Evolutionary conservation across 1,140 invertebrate species (phyloP).

Genomic region (Tribolium madens): DNA sequence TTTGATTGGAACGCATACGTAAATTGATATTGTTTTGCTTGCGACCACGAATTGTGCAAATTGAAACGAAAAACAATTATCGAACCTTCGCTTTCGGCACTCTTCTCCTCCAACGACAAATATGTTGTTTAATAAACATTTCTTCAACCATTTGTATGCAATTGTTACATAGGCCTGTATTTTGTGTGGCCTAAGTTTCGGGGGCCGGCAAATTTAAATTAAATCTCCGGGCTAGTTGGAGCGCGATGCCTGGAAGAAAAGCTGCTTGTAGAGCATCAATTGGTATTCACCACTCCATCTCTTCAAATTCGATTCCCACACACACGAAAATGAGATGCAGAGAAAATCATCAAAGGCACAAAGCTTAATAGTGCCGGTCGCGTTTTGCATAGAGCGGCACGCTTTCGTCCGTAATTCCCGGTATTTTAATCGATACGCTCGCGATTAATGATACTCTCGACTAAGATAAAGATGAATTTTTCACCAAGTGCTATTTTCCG

Average conservation of each 20-base stretch:
- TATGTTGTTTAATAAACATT: neutral
- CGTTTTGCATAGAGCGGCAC: constrained; percentile 57
- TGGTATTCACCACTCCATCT: constrained; percentile 65
- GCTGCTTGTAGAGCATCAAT: constrained; percentile 62
- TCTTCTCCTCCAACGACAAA: neutral
- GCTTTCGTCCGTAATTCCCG: constrained; percentile 18
- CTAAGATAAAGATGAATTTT: constrained; percentile 60
- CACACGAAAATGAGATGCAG: constrained; percentile 66
- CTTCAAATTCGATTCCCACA: constrained; percentile 66
- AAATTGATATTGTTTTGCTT: constrained; percentile 47
- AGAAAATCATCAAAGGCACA: constrained; percentile 66
- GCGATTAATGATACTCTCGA: constrained; percentile 8
- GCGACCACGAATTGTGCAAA: constrained; percentile 27
- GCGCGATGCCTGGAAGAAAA: constrained; percentile 53
- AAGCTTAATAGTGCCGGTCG: constrained; percentile 60
- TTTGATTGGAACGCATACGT: constrained; percentile 46
- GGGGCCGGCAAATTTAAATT: constrained; percentile 34
- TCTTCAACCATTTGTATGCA: too few relatives aligned
- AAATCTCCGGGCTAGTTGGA: constrained; percentile 38
- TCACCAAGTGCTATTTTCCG: constrained; percentile 13
- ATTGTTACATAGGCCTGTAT: neutral
- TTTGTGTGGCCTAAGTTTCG: neutral
- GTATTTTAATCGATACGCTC: constrained; percentile 46
- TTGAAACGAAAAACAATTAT: constrained; percentile 41
- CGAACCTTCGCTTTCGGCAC: neutral